Evolutionary conservation across 2,113 vertebrate genomes (phyloP), one percentile per base, ranked within the genome.

Genomic region (Menidia beryllina): DNA sequence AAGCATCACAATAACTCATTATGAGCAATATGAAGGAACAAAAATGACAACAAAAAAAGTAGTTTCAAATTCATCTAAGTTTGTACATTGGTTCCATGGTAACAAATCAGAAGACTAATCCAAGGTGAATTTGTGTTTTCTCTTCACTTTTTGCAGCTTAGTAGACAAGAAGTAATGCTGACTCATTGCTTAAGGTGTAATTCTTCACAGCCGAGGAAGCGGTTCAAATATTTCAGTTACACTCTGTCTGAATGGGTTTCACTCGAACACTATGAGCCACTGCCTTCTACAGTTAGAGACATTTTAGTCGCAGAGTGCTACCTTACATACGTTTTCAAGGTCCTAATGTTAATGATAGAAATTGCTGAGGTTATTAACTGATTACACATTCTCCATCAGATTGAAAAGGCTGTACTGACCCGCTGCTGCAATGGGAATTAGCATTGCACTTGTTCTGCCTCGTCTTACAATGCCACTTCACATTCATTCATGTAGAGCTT

Each of bases 351-450:
- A 91, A 86, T 80, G 77, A 89, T 81, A 83, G 77, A 91, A 91
- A 91, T 91, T 66, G 45, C 80, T 87, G 70, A 91, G 82, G 89
- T 91, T 93, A 93, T 91, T 92, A 94, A 85, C 90, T 79, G 91
- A 93, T 93, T 93, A 91, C 69, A 88, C 94, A 94, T 94, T 93
- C 93, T 92, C 80, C 86, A 84, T 89, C 88, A 93, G 94, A 94
- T 94, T 93, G 93, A 84, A 50, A 77, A 41, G 84, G 87, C 80
- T 82, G 82, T 77, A 70, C 79, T 72, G 72, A 82, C 60, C 64
- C 45, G 26, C 52, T 75, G 55, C 67, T 21, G 59, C 76, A 65
- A 62, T 41, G 13, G 72, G 67, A 86, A 81, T 89, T 82, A 87
- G 69, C 24, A 27, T 64, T 66, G 49, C 71, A 64, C 67, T 67